Evolutionary conservation across 1,140 invertebrate species (phyloP).

Genomic region (Drosophila saltans): DNA sequence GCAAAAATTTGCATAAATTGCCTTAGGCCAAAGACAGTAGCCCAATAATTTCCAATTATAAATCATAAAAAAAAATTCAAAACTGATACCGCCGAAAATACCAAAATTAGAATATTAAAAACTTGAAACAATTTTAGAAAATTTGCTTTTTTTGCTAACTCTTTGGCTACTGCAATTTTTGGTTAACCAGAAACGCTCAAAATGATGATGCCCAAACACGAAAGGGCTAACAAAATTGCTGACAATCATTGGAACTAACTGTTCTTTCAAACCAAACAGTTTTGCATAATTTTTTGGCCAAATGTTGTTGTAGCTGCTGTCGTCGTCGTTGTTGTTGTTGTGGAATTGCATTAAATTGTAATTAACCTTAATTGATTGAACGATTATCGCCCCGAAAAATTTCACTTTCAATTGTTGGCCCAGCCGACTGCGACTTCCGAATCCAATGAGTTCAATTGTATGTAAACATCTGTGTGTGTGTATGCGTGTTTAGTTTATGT

Average conservation of each 20-base stretch:
- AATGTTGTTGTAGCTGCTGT: background rate
- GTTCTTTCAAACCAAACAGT: conserved; percentile 46
- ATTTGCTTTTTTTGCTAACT: conserved; percentile 24
- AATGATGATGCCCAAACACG: conserved; percentile 61
- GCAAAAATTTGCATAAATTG: conserved; percentile 58
- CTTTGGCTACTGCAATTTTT: conserved; percentile 69
- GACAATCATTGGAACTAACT: conserved; percentile 68
- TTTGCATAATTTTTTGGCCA: conserved; percentile 65
- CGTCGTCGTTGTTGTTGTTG: conserved; percentile 15
- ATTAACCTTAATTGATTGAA: conserved; percentile 79
- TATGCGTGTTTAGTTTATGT: conserved; percentile 19
- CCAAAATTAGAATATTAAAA: conserved; percentile 70
- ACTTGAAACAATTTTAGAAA: conserved; percentile 17
- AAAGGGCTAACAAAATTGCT: conserved; percentile 49
- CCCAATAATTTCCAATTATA: conserved; percentile 76
- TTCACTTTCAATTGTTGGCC: conserved; percentile 64
- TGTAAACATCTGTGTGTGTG: conserved; percentile 14
- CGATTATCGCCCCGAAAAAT: conserved; percentile 67
- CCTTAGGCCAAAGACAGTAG: conserved; percentile 67
- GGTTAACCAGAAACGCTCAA: conserved; percentile 29
- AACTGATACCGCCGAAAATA: background rate
- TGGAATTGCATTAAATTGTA: conserved; percentile 70
- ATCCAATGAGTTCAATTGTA: conserved; percentile 46
- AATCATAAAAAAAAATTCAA: conserved; percentile 70
- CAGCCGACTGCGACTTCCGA: conserved; percentile 63